Percentiles rank a stretch among this genome's conserved stretches.
Evolutionary conservation across 2,888 invertebrate species (phyloP).

Genomic region (Choreutis nemorana): DNA sequence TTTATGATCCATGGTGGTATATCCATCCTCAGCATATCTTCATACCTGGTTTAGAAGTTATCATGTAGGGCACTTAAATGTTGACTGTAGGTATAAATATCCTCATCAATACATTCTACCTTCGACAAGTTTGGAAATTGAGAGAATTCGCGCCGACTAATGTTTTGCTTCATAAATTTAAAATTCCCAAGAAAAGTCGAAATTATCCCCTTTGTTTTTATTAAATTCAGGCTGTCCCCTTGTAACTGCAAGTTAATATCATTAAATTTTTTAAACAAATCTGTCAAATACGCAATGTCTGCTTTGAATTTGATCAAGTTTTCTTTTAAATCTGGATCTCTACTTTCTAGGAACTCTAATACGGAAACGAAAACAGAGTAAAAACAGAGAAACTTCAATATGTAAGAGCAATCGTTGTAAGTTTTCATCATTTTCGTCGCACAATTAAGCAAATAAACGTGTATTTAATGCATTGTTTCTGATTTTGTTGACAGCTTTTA

Average conservation of each 20-base stretch:
- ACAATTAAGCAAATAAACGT: too few relatives aligned
- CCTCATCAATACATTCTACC: conserved; percentile 10
- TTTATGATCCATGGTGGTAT: conserved; percentile 11
- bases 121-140: conserved; percentile 15
- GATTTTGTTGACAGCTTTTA: too few relatives aligned
- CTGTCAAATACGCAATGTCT: too few relatives aligned
- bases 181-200: conserved; percentile 17
- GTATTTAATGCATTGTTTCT: too few relatives aligned
- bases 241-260: conserved; percentile 15
- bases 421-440: too few relatives aligned
- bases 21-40: conserved; percentile 10
- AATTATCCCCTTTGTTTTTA: conserved; percentile 17
- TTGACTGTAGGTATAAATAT: conserved; percentile 11
- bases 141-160: conserved; percentile 18
- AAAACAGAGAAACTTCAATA: too few relatives aligned
- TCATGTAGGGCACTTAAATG: conserved; percentile 13
- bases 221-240: conserved; percentile 17
- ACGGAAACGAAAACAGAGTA: too few relatives aligned
- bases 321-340: too few relatives aligned
- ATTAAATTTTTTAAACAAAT: conserved; percentile 11
- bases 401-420: too few relatives aligned
- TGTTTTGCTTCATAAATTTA: conserved; percentile 20
- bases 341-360: too few relatives aligned
- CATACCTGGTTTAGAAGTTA: conserved; percentile 8
- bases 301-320: too few relatives aligned